Conservation (phyloP, 2,113 vertebrate species). For the Bostrychus sinensis region DNA sequence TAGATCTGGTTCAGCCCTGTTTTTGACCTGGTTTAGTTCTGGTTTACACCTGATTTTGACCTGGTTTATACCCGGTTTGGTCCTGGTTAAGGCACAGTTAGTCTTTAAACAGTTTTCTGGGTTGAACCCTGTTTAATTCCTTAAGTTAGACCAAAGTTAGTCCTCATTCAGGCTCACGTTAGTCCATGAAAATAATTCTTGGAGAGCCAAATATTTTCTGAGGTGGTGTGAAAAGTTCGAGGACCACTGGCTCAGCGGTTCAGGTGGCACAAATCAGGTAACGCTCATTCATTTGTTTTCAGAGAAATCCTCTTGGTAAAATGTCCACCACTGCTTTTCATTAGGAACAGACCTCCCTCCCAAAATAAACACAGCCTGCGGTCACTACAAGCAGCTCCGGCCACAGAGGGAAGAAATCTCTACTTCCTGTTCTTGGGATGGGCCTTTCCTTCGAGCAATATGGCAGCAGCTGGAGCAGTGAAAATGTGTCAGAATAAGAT, state of each 20-base stretch:
- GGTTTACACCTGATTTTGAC: no score
- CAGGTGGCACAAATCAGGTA: not conserved
- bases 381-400: not conserved
- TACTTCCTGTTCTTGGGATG: conserved; percentile 42
- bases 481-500: not conserved
- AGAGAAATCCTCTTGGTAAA: conserved; percentile 14
- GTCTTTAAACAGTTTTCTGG: no score
- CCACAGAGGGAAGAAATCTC: conserved; percentile 39
- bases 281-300: conserved; percentile 26
- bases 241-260: not conserved
- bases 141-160: no score
- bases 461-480: not conserved
- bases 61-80: no score
- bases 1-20: no score
- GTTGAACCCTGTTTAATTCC: no score
- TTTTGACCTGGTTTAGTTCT: no score
- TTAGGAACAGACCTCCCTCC: conserved; percentile 32
- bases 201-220: no score
- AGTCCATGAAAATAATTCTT: no score
- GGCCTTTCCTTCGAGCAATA: conserved; percentile 13
- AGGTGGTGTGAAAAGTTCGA: no score
- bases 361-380: conserved; percentile 27
- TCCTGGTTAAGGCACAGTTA: no score
- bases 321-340: conserved; percentile 30
- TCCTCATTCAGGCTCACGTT: no score